Percentiles rank a stretch among this genome's conserved stretches.
Conservation (phyloP, 2,888 invertebrate species). For the Ditylenchus weischeri region DNA sequence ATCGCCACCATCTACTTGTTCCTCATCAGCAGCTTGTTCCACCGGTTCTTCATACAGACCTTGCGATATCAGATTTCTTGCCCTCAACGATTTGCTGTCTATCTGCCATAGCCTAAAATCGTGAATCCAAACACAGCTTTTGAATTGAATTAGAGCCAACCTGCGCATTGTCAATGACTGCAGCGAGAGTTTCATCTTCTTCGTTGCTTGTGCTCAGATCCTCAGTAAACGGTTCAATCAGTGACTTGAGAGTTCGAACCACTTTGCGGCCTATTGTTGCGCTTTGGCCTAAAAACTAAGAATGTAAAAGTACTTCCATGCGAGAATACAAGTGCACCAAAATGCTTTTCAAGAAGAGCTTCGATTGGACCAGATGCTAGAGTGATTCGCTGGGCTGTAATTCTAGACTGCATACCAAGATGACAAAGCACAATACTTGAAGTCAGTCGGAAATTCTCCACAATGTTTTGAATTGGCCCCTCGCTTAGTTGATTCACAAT, state of each 20-base stretch:
- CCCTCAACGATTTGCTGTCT: conserved; percentile 7
- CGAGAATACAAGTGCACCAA: conserved; percentile 32
- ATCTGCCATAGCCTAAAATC: conserved; percentile 8
- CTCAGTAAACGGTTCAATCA: conserved; percentile 33
- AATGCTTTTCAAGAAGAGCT: conserved; percentile 42
- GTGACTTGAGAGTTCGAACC: conserved; percentile 25
- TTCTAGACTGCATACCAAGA: conserved; percentile 43
- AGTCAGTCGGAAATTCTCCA: conserved; percentile 44
- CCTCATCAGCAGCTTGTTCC: too few species aligned
- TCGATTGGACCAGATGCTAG: conserved; percentile 50
- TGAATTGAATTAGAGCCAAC: conserved; percentile 7
- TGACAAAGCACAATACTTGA: conserved; percentile 49
- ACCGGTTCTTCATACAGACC: too few species aligned
- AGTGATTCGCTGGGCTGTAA: conserved; percentile 44
- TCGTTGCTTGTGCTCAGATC: conserved; percentile 22
- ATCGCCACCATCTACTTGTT: too few species aligned
- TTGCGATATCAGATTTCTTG: not conserved
- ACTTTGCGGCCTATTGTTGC: conserved; percentile 29
- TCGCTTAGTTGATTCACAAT: conserved; percentile 41
- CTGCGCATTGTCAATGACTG: conserved; percentile 21
- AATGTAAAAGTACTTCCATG: conserved; percentile 17
- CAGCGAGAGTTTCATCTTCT: conserved; percentile 30
- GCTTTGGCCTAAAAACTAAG: conserved; percentile 23
- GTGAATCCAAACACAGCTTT: not conserved
- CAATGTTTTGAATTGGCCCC: conserved; percentile 48